Evolutionary conservation across 2,888 invertebrate genomes (phyloP).

Genomic region (Zaprionus lineosus): DNA sequence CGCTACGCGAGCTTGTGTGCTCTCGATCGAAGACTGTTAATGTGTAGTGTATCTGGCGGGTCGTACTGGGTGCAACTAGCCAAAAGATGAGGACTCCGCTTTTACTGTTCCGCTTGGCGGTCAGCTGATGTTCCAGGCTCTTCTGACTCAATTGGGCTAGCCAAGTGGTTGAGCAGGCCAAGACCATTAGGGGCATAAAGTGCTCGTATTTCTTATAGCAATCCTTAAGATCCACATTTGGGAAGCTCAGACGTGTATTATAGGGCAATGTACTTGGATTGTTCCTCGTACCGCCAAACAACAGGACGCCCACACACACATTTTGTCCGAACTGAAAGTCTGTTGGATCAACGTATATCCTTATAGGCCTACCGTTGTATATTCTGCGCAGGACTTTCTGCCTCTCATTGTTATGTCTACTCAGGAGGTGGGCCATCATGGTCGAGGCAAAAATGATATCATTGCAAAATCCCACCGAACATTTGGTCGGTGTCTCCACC

Average conservation of each 20-base stretch:
- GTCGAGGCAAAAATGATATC: no score
- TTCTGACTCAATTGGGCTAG: background rate
- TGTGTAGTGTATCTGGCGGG: background rate
- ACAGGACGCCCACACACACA: background rate
- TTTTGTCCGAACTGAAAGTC: no score
- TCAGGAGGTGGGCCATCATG: no score
- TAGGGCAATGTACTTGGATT: background rate
- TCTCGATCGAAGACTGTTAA: background rate
- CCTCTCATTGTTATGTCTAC: no score
- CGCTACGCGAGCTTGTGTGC: background rate
- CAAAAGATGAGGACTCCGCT: background rate
- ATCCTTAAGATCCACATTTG: background rate
- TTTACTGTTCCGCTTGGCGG: background rate
- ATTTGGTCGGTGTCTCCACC: no score
- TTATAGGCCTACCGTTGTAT: no score
- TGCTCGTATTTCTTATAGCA: background rate
- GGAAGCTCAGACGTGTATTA: background rate
- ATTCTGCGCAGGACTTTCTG: no score
- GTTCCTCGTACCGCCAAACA: background rate
- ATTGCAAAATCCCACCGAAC: no score
- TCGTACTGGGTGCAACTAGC: background rate
- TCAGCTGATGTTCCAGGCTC: background rate
- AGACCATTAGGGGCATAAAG: constrained; percentile 2
- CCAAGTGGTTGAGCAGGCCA: constrained; percentile 4
- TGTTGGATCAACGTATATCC: no score